Percentiles rank a stretch among this genome's conserved stretches.
Evolutionary conservation across 2,888 invertebrate genomes (phyloP).

Genomic region (Chouioia cunea): DNA sequence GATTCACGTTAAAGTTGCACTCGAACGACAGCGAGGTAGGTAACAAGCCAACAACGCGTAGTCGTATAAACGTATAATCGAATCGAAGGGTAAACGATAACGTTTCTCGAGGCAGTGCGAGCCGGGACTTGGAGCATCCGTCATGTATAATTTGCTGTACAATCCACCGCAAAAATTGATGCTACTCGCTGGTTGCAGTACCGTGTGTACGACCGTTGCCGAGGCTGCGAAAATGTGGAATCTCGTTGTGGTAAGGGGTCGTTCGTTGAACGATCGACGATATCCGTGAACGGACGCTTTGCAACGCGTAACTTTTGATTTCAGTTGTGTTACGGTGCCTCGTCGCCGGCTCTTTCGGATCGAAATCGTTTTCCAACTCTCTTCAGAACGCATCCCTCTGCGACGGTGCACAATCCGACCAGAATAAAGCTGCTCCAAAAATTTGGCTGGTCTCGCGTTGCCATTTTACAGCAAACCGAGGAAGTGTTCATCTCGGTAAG

Average conservation of each 20-base stretch:
- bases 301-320: no score
- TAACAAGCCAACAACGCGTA: neutral
- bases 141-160: constrained; percentile 98
- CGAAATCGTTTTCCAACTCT: constrained; percentile 96
- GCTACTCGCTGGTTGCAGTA: constrained; percentile 96
- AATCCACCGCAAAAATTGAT: constrained; percentile 94
- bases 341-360: constrained; percentile 97
- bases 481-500: constrained; percentile 95
- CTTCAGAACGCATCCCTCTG: constrained; percentile 98
- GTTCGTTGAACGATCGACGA: no score
- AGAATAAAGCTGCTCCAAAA: constrained; percentile 96
- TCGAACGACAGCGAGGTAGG: constrained; percentile 97
- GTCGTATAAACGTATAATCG: no score
- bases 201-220: constrained; percentile 98
- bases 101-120: no score
- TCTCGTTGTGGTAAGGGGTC: constrained; percentile 95
- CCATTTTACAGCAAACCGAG: constrained; percentile 97
- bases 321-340: constrained; percentile 98
- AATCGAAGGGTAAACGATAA: no score
- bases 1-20: constrained; percentile 90
- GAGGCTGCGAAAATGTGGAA: constrained; percentile 99
- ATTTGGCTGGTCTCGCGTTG: constrained; percentile 97
- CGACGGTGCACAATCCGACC: constrained; percentile 98
- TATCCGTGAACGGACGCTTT: no score
- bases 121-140: constrained; percentile 97